Conservation (phyloP, 2,113 vertebrate species). For the Mesembrinibis cayennensis region DNA sequence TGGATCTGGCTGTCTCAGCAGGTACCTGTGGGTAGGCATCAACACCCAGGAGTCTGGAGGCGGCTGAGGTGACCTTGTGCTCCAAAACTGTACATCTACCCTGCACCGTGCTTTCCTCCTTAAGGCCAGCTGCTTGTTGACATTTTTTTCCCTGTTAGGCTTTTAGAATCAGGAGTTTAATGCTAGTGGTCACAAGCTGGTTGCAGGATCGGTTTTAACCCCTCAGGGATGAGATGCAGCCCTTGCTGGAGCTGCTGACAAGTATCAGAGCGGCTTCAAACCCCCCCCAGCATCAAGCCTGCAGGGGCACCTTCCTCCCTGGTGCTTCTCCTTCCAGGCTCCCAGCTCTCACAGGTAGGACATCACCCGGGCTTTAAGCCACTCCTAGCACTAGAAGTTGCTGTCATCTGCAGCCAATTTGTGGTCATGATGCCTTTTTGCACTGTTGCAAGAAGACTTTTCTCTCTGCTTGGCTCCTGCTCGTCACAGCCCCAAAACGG, state of each 20-base stretch:
- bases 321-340: neutral
- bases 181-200: neutral
- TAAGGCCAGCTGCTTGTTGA: neutral
- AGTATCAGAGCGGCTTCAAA: neutral
- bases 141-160: accelerated
- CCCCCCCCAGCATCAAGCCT: accelerated
- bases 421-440: neutral
- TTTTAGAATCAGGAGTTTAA: neutral
- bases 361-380: neutral
- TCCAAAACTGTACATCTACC: neutral
- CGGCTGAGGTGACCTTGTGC: neutral
- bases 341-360: neutral
- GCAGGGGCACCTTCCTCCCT: neutral
- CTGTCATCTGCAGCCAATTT: neutral
- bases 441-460: neutral
- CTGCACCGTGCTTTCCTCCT: neutral
- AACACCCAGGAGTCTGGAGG: neutral
- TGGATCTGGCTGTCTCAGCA: neutral
- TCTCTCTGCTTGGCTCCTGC: neutral
- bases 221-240: neutral
- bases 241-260: neutral
- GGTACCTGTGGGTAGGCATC: neutral
- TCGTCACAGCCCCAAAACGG: neutral
- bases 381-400: neutral
- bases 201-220: neutral